A percentile compares a stretch with the other conserved stretches of the same genome.
phyloP scores from a whole-genome alignment of 2,113 vertebrate genomes.

The Petromus typicus region DNA sequence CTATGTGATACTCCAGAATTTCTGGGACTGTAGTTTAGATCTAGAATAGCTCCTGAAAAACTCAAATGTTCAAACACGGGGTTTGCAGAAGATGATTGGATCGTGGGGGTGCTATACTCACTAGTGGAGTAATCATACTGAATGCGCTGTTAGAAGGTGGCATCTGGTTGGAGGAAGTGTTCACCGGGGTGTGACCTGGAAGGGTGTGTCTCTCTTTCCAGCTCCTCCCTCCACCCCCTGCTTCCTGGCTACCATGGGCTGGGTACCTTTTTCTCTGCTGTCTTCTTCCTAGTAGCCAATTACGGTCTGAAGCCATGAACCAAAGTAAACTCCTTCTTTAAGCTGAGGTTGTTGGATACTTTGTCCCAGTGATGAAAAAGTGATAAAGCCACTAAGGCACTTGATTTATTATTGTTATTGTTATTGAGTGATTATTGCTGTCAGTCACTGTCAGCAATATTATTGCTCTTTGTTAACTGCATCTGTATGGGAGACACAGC shows the following conservation, averaged over 20 bases:
- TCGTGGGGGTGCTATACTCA: neutral
- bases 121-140: neutral
- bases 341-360: neutral
- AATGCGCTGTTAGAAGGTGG: neutral
- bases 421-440: too few relatives aligned
- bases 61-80: neutral
- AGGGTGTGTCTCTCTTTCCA: neutral
- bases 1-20: rapidly evolving
- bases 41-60: neutral
- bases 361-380: neutral
- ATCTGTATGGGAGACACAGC: neutral
- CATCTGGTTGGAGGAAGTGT: neutral
- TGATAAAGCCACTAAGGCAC: neutral
- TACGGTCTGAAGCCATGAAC: neutral
- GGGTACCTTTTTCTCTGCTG: neutral
- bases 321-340: neutral
- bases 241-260: neutral
- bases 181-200: neutral
- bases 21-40: neutral
- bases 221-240: neutral
- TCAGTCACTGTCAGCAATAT: neutral
- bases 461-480: neutral
- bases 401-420: neutral
- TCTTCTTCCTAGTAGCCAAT: neutral
- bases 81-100: neutral